Conservation (phyloP, 1,140 invertebrate genomes). For the Phocides pigmalion region DNA sequence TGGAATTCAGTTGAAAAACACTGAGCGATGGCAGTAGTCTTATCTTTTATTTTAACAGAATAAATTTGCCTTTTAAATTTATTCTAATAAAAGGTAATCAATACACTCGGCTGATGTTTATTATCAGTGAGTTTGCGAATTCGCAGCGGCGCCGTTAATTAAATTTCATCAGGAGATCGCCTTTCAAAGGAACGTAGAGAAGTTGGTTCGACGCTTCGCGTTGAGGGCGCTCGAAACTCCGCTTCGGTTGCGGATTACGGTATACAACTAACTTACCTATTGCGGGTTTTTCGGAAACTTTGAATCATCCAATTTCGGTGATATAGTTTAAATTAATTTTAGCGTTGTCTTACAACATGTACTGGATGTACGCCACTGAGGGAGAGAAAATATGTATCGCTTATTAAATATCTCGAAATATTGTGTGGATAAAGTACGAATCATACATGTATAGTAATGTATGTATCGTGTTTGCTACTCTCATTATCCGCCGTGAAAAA, state of each 20-base stretch:
- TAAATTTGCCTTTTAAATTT: neutral
- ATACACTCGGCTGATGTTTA: constrained; percentile 8
- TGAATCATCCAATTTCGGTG: neutral
- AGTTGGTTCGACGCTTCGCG: constrained; percentile 25
- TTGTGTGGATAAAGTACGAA: no score
- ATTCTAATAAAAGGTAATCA: neutral
- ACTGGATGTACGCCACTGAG: no score
- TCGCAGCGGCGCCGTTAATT: constrained; percentile 20
- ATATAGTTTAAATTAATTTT: neutral
- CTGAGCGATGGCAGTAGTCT: no score
- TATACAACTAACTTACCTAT: neutral
- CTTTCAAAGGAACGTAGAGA: constrained; percentile 18
- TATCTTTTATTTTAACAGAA: neutral
- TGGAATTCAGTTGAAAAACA: no score
- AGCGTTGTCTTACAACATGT: neutral
- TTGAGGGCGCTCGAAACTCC: constrained; percentile 10
- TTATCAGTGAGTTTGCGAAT: constrained; percentile 7
- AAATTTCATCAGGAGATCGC: constrained; percentile 26
- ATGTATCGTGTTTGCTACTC: no score
- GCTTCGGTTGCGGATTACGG: constrained; percentile 9
- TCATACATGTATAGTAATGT: no score
- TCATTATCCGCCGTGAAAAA: no score
- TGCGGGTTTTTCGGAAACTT: neutral
- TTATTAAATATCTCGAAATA: no score
- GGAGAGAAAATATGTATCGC: no score